These are phyloP conservation scores for Pogonomyrmex barbatus DNA, from an alignment of 1,140 invertebrate genomes.

Conservation along the genomic window DNA sequence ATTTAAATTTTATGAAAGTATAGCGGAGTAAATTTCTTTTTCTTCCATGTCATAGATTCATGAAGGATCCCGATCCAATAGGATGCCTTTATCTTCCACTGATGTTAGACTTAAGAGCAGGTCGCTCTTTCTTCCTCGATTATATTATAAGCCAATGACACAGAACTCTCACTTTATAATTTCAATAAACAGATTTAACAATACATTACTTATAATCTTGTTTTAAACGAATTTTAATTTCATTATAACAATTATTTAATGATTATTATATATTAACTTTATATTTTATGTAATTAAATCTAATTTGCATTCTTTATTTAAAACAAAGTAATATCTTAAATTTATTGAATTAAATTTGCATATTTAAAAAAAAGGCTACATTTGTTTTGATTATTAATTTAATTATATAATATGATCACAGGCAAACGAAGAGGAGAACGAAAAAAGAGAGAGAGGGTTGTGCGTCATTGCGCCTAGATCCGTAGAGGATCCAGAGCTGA, in stretches of 20 bases:
- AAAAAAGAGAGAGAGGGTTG: neutral
- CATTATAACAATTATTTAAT: neutral
- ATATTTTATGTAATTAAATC: neutral
- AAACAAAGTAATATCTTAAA: neutral
- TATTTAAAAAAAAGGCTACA: no score
- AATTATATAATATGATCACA: neutral
- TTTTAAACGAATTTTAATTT: neutral
- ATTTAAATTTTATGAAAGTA: neutral
- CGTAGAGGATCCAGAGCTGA: constrained; percentile 6
- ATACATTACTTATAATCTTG: neutral
- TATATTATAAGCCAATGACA: constrained; percentile 17
- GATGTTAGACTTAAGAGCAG: constrained; percentile 30
- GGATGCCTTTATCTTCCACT: constrained; percentile 31
- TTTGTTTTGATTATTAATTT: constrained; percentile 6
- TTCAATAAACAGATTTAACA: neutral
- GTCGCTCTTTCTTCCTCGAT: neutral
- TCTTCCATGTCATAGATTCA: neutral
- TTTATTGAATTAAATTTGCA: neutral
- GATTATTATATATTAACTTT: neutral
- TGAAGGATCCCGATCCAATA: neutral
- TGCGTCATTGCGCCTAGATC: constrained; percentile 29
- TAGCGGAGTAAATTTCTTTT: neutral
- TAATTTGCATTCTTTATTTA: neutral
- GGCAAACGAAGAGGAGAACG: neutral
- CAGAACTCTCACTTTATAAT: neutral